These are phyloP conservation scores for Nineta flava DNA, from an alignment of 2,888 invertebrate genomes.

Conservation along the genomic window DNA sequence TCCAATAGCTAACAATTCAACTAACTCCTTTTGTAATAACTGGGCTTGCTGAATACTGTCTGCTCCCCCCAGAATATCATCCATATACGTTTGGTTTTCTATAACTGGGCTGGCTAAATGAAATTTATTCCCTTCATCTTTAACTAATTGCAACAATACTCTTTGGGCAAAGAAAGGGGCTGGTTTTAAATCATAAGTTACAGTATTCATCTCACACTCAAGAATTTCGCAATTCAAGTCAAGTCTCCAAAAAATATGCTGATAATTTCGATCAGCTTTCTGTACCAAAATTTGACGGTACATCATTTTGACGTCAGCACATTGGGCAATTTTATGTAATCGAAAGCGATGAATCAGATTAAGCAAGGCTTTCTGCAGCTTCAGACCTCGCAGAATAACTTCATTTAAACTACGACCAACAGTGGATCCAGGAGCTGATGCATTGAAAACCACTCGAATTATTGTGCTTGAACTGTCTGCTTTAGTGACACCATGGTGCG, in stretches of 20 bases:
- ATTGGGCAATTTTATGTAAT: neutral
- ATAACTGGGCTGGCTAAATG: neutral
- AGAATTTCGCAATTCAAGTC: neutral
- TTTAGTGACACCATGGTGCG: neutral
- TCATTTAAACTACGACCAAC: neutral
- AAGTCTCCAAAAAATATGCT: neutral
- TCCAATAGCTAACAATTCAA: neutral
- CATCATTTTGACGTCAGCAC: neutral
- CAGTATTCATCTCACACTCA: neutral
- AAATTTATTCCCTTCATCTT: neutral
- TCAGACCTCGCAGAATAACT: neutral
- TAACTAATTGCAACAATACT: neutral
- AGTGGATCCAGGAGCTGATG: neutral
- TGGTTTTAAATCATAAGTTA: neutral
- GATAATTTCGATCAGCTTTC: neutral
- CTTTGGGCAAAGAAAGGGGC: neutral
- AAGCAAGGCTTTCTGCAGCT: neutral
- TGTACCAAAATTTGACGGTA: neutral
- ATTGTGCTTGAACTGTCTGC: neutral
- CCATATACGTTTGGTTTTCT: neutral
- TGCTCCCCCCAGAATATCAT: neutral
- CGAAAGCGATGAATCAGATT: neutral
- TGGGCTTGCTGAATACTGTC: neutral
- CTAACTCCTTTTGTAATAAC: neutral
- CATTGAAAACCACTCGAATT: neutral